Evolutionary conservation across 2,888 invertebrate species (phyloP).

Genomic region (Chloromyia formosa): DNA sequence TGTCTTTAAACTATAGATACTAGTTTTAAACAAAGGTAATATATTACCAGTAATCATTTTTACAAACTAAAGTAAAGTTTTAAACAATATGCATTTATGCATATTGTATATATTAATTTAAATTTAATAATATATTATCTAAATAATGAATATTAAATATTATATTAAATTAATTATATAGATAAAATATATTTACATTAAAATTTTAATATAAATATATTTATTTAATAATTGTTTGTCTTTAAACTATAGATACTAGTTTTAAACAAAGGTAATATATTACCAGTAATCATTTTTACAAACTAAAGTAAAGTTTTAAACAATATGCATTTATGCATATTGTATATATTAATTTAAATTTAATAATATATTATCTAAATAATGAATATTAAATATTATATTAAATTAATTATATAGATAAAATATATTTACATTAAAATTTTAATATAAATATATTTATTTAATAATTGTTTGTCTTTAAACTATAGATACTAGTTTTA

Average conservation of each 20-base stretch:
- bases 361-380: too few relatives aligned
- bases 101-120: neutral
- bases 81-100: neutral
- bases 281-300: neutral
- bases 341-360: neutral
- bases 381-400: too few relatives aligned
- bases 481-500: too few relatives aligned
- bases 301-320: too few relatives aligned
- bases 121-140: neutral
- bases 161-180: too few relatives aligned
- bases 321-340: neutral
- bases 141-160: too few relatives aligned
- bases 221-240: neutral
- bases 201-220: neutral
- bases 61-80: too few relatives aligned
- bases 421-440: neutral
- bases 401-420: too few relatives aligned
- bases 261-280: neutral
- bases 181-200: neutral
- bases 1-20: neutral
- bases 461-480: too few relatives aligned
- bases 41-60: neutral
- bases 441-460: slow-evolving; percentile 4
- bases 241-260: neutral
- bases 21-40: neutral